Evolutionary conservation across 2,797 vertebrate genomes (phyloP).

Genomic region (Cossypha niveicapilla): DNA sequence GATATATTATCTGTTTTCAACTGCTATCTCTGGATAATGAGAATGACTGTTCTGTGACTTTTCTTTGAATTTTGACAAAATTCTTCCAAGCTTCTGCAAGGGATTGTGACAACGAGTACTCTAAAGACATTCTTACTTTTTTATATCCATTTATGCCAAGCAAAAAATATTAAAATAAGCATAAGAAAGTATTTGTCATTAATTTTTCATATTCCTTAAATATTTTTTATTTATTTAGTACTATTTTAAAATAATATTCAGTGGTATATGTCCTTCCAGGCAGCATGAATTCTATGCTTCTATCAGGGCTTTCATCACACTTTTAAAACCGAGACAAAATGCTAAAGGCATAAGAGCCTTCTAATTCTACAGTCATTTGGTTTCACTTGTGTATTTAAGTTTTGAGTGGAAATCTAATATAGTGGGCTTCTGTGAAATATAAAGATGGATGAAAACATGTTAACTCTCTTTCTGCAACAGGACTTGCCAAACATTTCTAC

Average conservation of each 20-base stretch:
- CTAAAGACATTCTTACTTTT: neutral
- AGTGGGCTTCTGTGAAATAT: conserved; percentile 34
- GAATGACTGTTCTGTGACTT: neutral
- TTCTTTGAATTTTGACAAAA: neutral
- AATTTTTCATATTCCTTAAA: neutral
- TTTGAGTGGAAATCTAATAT: conserved; percentile 38
- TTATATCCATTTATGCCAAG: neutral
- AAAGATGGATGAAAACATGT: conserved; percentile 23
- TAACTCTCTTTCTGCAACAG: neutral
- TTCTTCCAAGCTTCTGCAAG: neutral
- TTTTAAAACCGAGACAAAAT: conserved; percentile 4
- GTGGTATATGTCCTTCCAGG: neutral
- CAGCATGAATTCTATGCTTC: neutral
- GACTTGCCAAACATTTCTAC: neutral
- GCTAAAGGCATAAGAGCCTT: neutral
- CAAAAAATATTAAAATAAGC: neutral
- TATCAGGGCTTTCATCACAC: neutral
- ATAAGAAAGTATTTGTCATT: neutral
- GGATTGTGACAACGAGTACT: neutral
- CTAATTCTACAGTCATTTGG: conserved; percentile 18
- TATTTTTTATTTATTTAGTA: neutral
- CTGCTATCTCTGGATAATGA: neutral
- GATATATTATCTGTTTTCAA: neutral
- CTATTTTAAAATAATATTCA: neutral
- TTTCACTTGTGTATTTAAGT: conserved; percentile 41